Percentiles rank a stretch among this genome's conserved stretches.
Evolutionary conservation across 2,888 invertebrate genomes (phyloP).

Genomic region (Ennomos quercinarius): DNA sequence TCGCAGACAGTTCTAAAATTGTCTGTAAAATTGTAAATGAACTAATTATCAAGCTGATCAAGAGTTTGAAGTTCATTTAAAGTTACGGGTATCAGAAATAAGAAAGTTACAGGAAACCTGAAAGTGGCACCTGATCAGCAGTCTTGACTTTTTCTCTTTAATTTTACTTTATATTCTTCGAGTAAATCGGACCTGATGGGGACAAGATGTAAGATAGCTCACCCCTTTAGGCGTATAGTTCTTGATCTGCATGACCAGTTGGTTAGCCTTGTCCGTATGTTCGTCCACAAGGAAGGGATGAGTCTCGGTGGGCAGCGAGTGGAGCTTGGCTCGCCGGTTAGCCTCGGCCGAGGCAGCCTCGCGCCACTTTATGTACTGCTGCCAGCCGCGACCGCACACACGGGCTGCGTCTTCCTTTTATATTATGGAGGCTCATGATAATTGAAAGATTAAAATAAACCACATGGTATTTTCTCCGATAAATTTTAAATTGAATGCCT

Average conservation of each 20-base stretch:
- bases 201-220: conserved; percentile 54
- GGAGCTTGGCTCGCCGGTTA: conserved; percentile 92
- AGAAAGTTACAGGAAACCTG: too few relatives aligned
- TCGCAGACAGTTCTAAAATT: conserved; percentile 95
- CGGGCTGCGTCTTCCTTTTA: conserved; percentile 78
- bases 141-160: too few relatives aligned
- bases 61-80: too few relatives aligned
- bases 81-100: too few relatives aligned
- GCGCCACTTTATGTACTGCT: conserved; percentile 94
- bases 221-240: conserved; percentile 91
- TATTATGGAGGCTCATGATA: too few relatives aligned
- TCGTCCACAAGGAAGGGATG: conserved; percentile 87
- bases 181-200: too few relatives aligned
- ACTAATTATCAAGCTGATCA: neutral
- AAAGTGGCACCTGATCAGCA: too few relatives aligned
- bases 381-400: conserved; percentile 95
- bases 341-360: conserved; percentile 96
- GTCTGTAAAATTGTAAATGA: conserved; percentile 86
- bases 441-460: too few relatives aligned
- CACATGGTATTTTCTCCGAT: too few relatives aligned
- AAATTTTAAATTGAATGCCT: too few relatives aligned
- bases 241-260: conserved; percentile 87
- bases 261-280: conserved; percentile 54
- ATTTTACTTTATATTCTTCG: too few relatives aligned
- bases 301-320: conserved; percentile 84